These are phyloP conservation scores for Henicopernis longicauda DNA, from an alignment of 2,113 vertebrate genomes.

Conservation along the genomic window DNA sequence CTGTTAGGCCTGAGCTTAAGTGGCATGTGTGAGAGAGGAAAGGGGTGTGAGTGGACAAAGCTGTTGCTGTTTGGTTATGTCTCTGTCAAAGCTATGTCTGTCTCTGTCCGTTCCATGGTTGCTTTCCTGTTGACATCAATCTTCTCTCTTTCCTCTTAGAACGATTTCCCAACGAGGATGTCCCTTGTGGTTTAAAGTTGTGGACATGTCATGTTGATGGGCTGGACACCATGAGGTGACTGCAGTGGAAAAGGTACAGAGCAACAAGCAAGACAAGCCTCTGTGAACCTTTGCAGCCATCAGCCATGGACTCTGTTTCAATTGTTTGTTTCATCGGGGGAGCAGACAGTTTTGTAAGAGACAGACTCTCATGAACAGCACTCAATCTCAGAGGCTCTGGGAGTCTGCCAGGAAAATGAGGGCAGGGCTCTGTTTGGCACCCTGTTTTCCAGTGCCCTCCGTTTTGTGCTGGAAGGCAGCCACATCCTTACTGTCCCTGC, in stretches of 20 bases:
- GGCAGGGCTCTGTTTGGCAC: not conserved
- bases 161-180: slow-evolving; percentile 81
- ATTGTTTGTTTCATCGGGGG: slow-evolving; percentile 26
- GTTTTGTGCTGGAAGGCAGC: not conserved
- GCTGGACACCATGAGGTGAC: slow-evolving; percentile 28
- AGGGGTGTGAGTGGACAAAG: not conserved
- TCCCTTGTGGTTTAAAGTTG: slow-evolving; percentile 79
- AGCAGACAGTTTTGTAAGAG: slow-evolving; percentile 3
- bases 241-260: slow-evolving; percentile 20
- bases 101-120: not conserved
- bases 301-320: slow-evolving; percentile 46
- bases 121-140: slow-evolving; percentile 33
- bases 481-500: not conserved
- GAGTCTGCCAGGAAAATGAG: not conserved
- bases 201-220: slow-evolving; percentile 35
- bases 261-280: slow-evolving; percentile 45
- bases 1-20: not conserved
- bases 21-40: not conserved
- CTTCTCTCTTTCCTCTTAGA: slow-evolving; percentile 64
- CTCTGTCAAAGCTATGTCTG: not conserved
- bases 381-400: not conserved
- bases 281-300: slow-evolving; percentile 29
- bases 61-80: not conserved
- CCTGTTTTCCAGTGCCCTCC: not conserved
- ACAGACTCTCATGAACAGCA: not conserved